phyloP scores from a whole-genome alignment of 2,797 vertebrate species.

The Argyrosomus regius region DNA sequence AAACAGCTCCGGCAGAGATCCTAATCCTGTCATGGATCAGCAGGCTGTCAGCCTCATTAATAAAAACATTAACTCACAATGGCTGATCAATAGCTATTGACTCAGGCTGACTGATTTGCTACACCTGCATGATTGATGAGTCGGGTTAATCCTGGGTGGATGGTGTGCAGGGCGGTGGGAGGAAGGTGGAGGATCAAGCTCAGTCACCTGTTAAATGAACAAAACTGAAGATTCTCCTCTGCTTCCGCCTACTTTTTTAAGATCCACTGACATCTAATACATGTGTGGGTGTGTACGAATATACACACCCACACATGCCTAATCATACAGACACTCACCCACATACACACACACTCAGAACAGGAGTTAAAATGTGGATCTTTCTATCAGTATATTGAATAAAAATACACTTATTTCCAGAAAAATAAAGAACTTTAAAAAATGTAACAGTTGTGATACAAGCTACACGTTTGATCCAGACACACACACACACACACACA shows the following conservation, averaged over 20 bases:
- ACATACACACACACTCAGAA: constrained; percentile 7
- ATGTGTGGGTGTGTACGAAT: constrained; percentile 31
- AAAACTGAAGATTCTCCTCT: constrained; percentile 41
- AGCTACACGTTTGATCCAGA: constrained; percentile 12
- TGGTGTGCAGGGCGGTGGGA: neutral
- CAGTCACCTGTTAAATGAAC: constrained; percentile 57
- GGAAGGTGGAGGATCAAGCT: constrained; percentile 32
- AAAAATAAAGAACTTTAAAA: constrained; percentile 17
- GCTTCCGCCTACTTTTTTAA: constrained; percentile 39
- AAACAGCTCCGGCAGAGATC: constrained; percentile 11
- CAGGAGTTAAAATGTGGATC: neutral
- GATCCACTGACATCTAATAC: constrained; percentile 50
- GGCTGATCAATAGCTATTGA: constrained; percentile 69
- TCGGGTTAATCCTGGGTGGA: constrained; percentile 53
- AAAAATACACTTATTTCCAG: neutral
- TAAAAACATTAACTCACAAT: constrained; percentile 62
- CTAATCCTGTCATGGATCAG: constrained; percentile 31
- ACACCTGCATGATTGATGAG: constrained; percentile 55
- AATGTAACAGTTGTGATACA: constrained; percentile 7
- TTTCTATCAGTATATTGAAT: neutral
- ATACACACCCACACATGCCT: constrained; percentile 34
- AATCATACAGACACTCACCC: constrained; percentile 18
- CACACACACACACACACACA: constrained; percentile 1
- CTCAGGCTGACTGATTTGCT: constrained; percentile 51
- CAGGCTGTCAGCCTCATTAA: constrained; percentile 60